Base-by-base conservation (phyloP, 2,113 vertebrate genomes). In the Myocastor coypus region DNA sequence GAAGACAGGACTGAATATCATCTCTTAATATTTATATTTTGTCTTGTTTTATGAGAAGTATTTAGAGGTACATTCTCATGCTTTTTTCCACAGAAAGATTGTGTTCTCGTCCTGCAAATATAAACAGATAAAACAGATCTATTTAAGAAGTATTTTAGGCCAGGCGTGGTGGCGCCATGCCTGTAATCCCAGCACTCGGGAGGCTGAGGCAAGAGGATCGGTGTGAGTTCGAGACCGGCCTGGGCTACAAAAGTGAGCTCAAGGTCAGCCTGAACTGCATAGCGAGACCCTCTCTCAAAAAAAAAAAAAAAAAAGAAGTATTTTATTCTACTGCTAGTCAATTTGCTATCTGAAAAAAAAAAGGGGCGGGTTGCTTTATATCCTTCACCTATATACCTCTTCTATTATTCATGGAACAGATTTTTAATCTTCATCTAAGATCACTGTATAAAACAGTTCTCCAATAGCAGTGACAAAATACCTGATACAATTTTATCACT, bases 81-180 rank as follows among this genome's bases (percentile, higher is more conserved):
- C 28, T 5, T 81, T 83, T 95, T 91, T 95, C 87, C 59, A 92
- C 0, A 59, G 46, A 85, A 94, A 82, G 46, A 59, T 83, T 13
- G 5, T 55, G 26, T 28, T 82, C 26, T 28, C 46, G 66, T 8
- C 10, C 61, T 88, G 94, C 71, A 26, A 14, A 20, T 81, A 92
- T 57, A 17, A 57, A 46, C 3, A 46, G 59, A 69, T 77, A 64
- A 64, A 30, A 24, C 46, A 82, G 7, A 75, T 7, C 68, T 13
- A 75, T 66, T 92, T 90, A 92, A 90, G 32, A 83, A 87, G 80
- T 92, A 84, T 7, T 91, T 97, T 50, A 7, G 50, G 50, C 50
- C 50, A n/a, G n/a, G n/a, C n/a, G n/a, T n/a, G n/a, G n/a, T n/a
- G n/a, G n/a, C n/a, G n/a, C n/a, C n/a, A n/a, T n/a, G n/a, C n/a